Evolutionary conservation across 1,140 invertebrate species (phyloP).

Genomic region (Macrobrachium nipponense): DNA sequence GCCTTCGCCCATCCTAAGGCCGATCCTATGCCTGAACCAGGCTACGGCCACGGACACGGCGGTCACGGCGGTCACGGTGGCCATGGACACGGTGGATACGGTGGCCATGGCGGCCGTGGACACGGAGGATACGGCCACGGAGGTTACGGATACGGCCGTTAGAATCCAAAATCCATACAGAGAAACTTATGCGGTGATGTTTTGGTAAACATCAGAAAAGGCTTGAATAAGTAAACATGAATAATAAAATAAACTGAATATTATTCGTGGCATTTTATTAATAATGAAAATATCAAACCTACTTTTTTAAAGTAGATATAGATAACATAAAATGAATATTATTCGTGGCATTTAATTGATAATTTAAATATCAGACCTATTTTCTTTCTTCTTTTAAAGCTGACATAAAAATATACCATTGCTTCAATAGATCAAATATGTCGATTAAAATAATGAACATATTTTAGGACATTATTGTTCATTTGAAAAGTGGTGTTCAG

Average conservation of each 20-base stretch:
- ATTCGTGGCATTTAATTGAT: background rate
- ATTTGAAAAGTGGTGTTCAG: too few species aligned
- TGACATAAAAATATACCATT: too few species aligned
- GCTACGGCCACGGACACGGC: constrained; percentile 7
- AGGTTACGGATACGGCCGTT: constrained; percentile 18
- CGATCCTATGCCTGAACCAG: constrained; percentile 30
- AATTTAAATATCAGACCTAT: background rate
- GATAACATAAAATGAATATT: background rate
- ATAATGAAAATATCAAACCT: background rate
- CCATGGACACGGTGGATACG: background rate
- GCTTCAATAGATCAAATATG: too few species aligned
- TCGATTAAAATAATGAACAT: too few species aligned
- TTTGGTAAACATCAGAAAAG: background rate
- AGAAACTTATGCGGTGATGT: too few species aligned
- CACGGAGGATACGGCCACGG: background rate
- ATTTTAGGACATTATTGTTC: too few species aligned
- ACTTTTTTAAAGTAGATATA: too few species aligned
- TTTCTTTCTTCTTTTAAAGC: background rate
- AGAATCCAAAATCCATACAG: background rate
- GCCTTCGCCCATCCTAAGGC: constrained; percentile 15
- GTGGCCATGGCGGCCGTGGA: background rate
- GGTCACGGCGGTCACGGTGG: background rate
- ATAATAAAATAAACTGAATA: background rate
- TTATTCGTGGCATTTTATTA: background rate
- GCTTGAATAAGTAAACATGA: background rate